phyloP scores from a whole-genome alignment of 2,888 invertebrate genomes.

The Trimorus sp. region DNA sequence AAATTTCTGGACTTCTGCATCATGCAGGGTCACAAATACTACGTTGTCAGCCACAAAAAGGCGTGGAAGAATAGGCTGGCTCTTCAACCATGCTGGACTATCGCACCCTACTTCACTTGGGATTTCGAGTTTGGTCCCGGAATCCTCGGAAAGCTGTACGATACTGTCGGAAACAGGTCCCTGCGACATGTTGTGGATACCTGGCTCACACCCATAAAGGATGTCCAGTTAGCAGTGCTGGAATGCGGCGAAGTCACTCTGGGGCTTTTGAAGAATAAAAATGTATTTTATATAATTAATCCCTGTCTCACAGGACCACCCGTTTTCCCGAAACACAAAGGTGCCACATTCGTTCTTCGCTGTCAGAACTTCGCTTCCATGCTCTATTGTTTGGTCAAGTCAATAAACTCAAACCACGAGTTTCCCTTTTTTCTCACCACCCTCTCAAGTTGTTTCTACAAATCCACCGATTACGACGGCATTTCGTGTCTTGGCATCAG shows the following conservation, averaged over 20 bases:
- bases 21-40: constrained; percentile 76
- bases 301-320: constrained; percentile 78
- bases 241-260: constrained; percentile 75
- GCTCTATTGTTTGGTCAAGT: constrained; percentile 75
- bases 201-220: constrained; percentile 55
- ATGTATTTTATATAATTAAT: constrained; percentile 76
- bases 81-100: constrained; percentile 72
- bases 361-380: constrained; percentile 74
- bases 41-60: constrained; percentile 73
- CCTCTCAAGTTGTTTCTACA: constrained; percentile 51
- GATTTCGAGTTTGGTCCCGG: constrained; percentile 70
- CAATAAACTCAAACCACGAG: constrained; percentile 75
- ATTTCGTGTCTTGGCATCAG: constrained; percentile 14
- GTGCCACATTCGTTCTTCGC: constrained; percentile 77
- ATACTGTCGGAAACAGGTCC: constrained; percentile 55
- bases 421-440: constrained; percentile 72
- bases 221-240: constrained; percentile 72
- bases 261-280: constrained; percentile 69
- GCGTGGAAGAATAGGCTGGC: constrained; percentile 71
- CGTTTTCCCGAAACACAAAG: constrained; percentile 73
- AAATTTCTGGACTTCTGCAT: constrained; percentile 78
- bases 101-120: constrained; percentile 75
- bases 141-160: constrained; percentile 41
- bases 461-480: constrained; percentile 38
- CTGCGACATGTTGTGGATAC: constrained; percentile 68